phyloP scores from a whole-genome alignment of 2,113 vertebrate genomes.

The Solenodon paradoxus region DNA sequence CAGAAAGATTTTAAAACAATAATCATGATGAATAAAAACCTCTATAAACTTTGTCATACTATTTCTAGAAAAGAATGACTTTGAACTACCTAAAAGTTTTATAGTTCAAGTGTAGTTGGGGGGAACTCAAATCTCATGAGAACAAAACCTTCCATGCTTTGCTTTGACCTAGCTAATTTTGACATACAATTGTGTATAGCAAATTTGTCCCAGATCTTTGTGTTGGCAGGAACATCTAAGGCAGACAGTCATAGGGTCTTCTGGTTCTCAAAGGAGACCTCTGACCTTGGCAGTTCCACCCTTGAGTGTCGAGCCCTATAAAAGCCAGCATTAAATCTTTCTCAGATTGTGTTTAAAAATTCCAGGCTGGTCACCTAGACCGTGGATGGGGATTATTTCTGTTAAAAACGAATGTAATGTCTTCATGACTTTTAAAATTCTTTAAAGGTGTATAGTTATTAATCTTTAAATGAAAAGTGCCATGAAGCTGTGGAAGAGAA shows the following conservation, averaged over 20 bases:
- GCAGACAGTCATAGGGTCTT: background rate
- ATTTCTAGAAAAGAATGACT: constrained; percentile 14
- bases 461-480: constrained; percentile 40
- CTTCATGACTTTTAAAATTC: constrained; percentile 22
- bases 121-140: background rate
- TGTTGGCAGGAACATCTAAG: background rate
- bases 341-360: background rate
- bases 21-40: background rate
- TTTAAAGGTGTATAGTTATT: constrained; percentile 32
- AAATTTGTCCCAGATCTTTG: background rate
- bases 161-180: too few species aligned
- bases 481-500: background rate
- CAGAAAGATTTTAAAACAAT: background rate
- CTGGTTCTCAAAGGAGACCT: background rate
- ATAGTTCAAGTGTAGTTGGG: background rate
- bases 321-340: background rate
- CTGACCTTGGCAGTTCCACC: background rate
- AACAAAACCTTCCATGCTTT: background rate
- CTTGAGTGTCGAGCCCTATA: background rate
- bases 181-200: too few species aligned
- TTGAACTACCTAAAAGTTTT: background rate
- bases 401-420: constrained; percentile 27
- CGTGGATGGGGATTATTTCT: background rate
- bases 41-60: background rate
- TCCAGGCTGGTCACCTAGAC: background rate